phyloP scores from a whole-genome alignment of 23 tunicate species.

The Trididemnum clinides region DNA sequence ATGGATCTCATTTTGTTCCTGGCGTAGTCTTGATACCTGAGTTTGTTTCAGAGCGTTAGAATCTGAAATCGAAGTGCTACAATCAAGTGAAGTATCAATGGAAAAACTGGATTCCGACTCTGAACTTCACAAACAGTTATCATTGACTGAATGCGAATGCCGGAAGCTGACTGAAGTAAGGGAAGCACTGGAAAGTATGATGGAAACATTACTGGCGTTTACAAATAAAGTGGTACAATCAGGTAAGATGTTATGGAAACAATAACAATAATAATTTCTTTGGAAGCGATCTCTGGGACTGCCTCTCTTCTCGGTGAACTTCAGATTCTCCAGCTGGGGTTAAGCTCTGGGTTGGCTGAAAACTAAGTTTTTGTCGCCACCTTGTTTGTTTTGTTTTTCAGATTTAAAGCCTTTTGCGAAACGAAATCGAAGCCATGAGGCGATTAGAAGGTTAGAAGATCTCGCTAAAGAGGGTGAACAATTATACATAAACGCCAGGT shows the following conservation, averaged over 20 bases:
- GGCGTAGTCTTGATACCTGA: no score
- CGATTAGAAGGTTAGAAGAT: constrained; percentile 42
- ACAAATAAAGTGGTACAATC: constrained; percentile 29
- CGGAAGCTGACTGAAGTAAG: constrained; percentile 49
- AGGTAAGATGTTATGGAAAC: constrained; percentile 22
- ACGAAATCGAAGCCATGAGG: constrained; percentile 48
- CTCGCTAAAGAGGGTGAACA: constrained; percentile 46
- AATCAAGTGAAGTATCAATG: constrained; percentile 49
- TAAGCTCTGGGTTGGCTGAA: not conserved
- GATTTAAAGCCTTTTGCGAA: constrained; percentile 47
- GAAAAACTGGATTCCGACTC: constrained; percentile 13
- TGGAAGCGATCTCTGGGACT: no score
- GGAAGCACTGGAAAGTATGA: constrained; percentile 17
- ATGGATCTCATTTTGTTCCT: no score
- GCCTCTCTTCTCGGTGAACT: no score
- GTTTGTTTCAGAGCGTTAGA: constrained; percentile 24
- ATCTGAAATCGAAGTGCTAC: constrained; percentile 35
- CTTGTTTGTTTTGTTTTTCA: not conserved
- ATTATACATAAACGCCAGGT: constrained; percentile 24
- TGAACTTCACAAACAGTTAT: constrained; percentile 34
- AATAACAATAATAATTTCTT: not conserved
- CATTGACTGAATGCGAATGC: constrained; percentile 72
- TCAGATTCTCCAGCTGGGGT: no score
- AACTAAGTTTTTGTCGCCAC: no score
- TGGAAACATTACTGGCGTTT: constrained; percentile 42